Evolutionary conservation across 2,113 vertebrate species (phyloP), one percentile per base, ranked within the genome.

Genomic region (Chlorodrepanis virens): DNA sequence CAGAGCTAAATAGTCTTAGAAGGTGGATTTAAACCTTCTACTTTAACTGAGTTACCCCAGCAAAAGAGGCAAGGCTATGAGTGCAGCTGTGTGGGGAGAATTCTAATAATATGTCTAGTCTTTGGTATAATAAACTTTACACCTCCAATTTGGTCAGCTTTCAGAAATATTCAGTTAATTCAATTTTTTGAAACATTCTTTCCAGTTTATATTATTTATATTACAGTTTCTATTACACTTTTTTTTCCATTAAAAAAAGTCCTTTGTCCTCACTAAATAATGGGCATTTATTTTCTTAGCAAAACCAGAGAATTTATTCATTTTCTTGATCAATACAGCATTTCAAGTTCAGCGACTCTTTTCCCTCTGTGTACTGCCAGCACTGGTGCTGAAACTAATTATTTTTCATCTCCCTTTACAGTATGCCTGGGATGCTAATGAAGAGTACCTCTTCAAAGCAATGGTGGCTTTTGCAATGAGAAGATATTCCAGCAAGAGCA

Each of bases 381-480:
- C 52, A 78, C 28, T 52, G 27, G 27, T 94, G 65, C 83, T 92
- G 63, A 83, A 96, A 78, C 20, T 69, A 82, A 85, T 85, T 64
- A 29, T 95, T 93, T 93, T 94, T 69, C 54, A 2, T 91, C 77
- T 96, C 89, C 42, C 59, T 97, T 98, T 97, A 76, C 98, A 99
- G 99, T 99, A 99, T 40, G 72, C 74, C 27, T 99, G 99, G 99
- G 98, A 99, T 94, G 81, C 97, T 39, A 98, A 97, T 94, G 99
- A 99, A 95, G 98, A 98, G 93, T 99, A 98, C 96, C 97, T 99
- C 45, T 99, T 99, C 97, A 98, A 94, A 97, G 98, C 99, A 2
- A 95, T 98, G 81, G 81, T 99, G 95, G 99, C 99, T 79, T 99
- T 98, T 94, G 98, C 99, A 64, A 99, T 99, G 99, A 98, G 98